Conservation (phyloP, 2,113 vertebrate species). For the Seriola dumerili region DNA sequence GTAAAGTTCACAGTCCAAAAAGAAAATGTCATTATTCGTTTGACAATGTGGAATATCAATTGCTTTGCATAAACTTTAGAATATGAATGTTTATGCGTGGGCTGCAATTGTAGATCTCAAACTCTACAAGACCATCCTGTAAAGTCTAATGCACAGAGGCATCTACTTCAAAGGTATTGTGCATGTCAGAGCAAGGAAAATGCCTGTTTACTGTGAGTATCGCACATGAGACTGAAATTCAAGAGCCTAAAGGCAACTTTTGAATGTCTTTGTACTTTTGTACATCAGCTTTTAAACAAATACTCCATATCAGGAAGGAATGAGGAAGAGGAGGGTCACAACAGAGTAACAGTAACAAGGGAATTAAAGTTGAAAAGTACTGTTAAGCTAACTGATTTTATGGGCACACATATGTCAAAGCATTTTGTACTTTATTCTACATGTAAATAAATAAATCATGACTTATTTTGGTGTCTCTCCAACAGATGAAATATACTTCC, state of each 20-base stretch:
- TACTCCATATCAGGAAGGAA: constrained; percentile 61
- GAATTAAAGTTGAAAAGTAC: neutral
- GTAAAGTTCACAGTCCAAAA: neutral
- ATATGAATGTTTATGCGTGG: neutral
- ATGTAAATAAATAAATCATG: neutral
- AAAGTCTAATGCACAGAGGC: neutral
- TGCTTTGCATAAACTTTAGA: neutral
- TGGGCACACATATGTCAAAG: neutral
- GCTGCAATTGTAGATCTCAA: no score
- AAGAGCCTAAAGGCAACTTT: constrained; percentile 37
- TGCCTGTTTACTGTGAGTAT: constrained; percentile 12
- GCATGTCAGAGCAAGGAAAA: neutral
- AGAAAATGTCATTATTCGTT: neutral
- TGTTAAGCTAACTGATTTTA: neutral
- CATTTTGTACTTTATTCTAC: neutral
- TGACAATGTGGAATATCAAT: neutral
- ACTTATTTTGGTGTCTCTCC: neutral
- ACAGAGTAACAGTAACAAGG: constrained; percentile 14
- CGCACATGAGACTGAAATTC: constrained; percentile 43
- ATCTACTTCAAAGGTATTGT: constrained; percentile 2
- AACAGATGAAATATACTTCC: neutral
- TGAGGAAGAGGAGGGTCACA: constrained; percentile 58
- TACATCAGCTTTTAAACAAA: constrained; percentile 61
- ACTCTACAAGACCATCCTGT: neutral
- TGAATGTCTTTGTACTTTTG: constrained; percentile 44